These are phyloP conservation scores for Leptopilina clavipes DNA, from an alignment of 1,140 invertebrate species.

Conservation along the genomic window DNA sequence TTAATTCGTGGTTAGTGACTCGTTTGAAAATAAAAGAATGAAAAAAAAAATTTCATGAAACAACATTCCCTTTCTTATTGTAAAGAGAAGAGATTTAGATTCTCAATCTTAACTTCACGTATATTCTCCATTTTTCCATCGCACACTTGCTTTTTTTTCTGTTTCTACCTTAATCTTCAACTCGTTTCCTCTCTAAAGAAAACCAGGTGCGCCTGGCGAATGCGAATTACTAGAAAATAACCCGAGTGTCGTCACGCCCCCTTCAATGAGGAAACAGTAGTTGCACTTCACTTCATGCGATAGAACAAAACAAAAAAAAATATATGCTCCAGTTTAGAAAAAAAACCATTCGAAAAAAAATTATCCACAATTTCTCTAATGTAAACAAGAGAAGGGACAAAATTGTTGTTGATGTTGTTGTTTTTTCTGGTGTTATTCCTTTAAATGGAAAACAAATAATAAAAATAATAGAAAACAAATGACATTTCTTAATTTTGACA, in stretches of 20 bases:
- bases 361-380: no score
- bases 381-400: no score
- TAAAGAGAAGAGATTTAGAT: slow-evolving; percentile 11
- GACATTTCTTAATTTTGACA: no score
- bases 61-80: neutral
- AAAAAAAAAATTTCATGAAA: neutral
- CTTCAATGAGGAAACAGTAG: slow-evolving; percentile 2
- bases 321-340: neutral
- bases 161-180: slow-evolving; percentile 29
- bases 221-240: slow-evolving; percentile 30
- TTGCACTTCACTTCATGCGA: neutral
- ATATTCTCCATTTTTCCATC: neutral
- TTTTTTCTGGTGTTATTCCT: no score
- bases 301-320: neutral
- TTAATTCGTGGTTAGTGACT: slow-evolving; percentile 12
- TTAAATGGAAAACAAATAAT: no score
- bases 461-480: no score
- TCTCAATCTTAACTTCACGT: neutral
- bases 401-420: no score
- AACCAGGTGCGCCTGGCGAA: slow-evolving; percentile 10
- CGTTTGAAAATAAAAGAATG: neutral
- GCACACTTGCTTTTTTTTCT: neutral
- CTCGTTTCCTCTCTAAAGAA: slow-evolving; percentile 8
- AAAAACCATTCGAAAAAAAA: neutral
- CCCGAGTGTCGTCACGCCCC: slow-evolving; percentile 9